These are phyloP conservation scores for Pogonognathellus flavescens DNA, from an alignment of 1,140 invertebrate genomes.

Conservation along the genomic window DNA sequence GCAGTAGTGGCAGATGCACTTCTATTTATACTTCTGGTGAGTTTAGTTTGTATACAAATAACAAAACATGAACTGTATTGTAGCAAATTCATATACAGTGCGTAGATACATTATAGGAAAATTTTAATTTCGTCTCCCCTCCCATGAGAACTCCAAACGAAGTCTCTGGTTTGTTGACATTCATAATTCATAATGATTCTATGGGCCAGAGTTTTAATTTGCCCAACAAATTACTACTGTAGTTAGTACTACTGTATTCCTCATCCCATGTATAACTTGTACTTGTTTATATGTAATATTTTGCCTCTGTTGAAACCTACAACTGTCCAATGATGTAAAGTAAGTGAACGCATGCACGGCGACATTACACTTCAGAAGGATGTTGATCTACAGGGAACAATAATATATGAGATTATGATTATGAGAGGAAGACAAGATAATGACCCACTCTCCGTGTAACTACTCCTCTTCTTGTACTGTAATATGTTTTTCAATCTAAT, in stretches of 20 bases:
- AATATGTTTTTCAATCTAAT: background rate
- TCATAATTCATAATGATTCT: slow-evolving; percentile 36
- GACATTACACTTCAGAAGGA: background rate
- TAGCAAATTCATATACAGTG: background rate
- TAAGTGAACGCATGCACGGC: background rate
- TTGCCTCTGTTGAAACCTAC: background rate
- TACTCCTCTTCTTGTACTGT: background rate
- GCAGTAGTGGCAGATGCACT: background rate
- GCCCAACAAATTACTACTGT: slow-evolving; percentile 42
- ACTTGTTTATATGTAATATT: background rate
- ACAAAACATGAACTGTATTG: background rate
- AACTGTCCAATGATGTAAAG: background rate
- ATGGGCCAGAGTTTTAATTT: slow-evolving; percentile 35
- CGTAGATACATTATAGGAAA: background rate
- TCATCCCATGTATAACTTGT: background rate
- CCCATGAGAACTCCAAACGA: background rate
- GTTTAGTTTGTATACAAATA: background rate
- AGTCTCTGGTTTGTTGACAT: slow-evolving; percentile 11
- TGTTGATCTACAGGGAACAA: background rate
- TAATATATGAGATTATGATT: slow-evolving; percentile 25
- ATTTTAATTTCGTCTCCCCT: slow-evolving; percentile 23
- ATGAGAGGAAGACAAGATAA: slow-evolving; percentile 28
- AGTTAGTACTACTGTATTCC: background rate
- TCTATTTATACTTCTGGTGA: background rate
- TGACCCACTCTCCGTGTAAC: background rate